A percentile compares a stretch with the other conserved stretches of the same genome.
These are phyloP conservation scores for Dexiosoma caninum DNA, from an alignment of 2,888 invertebrate species.

Conservation along the genomic window DNA sequence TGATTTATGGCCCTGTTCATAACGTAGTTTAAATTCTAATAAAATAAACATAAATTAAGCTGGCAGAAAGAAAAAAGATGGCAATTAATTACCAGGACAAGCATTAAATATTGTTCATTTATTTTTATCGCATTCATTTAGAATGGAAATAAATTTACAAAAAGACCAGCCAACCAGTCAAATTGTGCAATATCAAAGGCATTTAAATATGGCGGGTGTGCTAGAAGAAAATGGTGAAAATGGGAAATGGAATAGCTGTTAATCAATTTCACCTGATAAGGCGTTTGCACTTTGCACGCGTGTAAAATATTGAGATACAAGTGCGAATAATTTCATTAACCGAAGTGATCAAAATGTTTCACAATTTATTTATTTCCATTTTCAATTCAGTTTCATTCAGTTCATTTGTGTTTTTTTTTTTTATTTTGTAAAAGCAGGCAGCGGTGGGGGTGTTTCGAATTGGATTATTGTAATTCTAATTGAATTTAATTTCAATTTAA, in stretches of 20 bases:
- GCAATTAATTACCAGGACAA: conserved; percentile 46
- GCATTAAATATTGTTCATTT: not conserved
- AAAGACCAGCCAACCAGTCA: not conserved
- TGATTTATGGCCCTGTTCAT: conserved; percentile 13
- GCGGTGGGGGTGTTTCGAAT: not conserved
- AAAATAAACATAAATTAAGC: conserved; percentile 32
- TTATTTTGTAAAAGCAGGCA: not conserved
- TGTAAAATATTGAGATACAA: not conserved
- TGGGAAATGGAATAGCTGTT: not conserved
- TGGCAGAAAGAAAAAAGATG: conserved; percentile 34
- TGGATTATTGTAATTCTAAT: conserved; percentile 38
- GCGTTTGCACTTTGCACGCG: not conserved
- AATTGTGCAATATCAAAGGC: not conserved
- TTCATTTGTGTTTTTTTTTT: not conserved
- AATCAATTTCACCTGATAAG: not conserved
- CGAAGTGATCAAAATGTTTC: conserved; percentile 29
- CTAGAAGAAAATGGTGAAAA: not conserved
- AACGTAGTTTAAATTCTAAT: not conserved
- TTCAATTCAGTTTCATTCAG: too few species aligned
- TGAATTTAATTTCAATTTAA: conserved; percentile 12
- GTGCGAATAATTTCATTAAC: conserved; percentile 29
- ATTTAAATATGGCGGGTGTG: not conserved
- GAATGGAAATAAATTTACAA: not conserved
- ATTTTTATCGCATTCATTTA: not conserved
- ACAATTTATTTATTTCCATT: not conserved